Conservation (phyloP, 2,797 vertebrate genomes). For the Nannoperca obscura region DNA sequence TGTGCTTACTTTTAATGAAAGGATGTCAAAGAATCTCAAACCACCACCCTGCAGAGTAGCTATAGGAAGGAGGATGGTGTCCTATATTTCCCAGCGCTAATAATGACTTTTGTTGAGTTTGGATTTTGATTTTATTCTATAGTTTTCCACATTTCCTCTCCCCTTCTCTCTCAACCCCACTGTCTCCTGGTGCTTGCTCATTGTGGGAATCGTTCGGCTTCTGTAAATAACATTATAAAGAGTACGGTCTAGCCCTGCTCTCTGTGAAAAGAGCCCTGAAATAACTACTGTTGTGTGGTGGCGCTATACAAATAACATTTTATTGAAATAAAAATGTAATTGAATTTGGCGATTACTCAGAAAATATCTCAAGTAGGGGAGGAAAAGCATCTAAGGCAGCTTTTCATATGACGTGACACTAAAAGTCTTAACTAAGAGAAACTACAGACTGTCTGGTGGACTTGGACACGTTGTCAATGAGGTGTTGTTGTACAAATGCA, state of each 20-base stretch:
- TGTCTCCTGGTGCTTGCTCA: no score
- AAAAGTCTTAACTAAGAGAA: not conserved
- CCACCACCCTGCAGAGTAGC: not conserved
- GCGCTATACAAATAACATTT: no score
- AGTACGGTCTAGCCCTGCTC: no score
- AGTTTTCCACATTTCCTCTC: not conserved
- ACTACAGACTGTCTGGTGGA: not conserved
- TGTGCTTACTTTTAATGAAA: not conserved
- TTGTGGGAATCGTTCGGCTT: no score
- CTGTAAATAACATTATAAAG: no score
- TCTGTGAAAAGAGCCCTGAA: no score
- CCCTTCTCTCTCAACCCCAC: no score
- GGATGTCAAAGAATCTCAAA: conserved; percentile 12
- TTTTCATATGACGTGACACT: not conserved
- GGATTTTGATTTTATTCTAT: not conserved
- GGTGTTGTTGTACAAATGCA: conserved; percentile 27
- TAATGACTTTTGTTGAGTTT: not conserved
- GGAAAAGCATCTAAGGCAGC: not conserved
- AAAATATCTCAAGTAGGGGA: not conserved
- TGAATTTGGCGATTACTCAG: not conserved
- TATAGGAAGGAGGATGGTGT: not conserved
- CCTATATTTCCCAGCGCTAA: no score
- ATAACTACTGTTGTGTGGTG: no score
- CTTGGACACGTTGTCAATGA: not conserved
- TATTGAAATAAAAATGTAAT: no score